Evolutionary conservation across 2,888 invertebrate genomes (phyloP).

Genomic region (Prostheceraeus crozeri): DNA sequence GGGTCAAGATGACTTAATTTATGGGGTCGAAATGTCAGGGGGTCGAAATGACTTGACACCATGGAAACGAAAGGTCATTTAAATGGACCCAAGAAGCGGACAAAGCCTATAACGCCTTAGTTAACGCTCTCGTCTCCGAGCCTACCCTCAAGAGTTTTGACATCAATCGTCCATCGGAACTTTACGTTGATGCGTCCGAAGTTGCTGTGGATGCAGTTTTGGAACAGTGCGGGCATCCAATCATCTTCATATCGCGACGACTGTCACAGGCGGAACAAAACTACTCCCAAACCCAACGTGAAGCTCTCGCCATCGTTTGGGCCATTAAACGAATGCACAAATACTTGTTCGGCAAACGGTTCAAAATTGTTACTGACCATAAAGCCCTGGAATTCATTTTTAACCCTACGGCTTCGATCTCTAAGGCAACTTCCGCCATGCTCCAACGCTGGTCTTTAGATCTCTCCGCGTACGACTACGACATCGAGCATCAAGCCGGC

Average conservation of each 20-base stretch:
- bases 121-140: not conserved
- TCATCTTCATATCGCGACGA: not conserved
- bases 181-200: not conserved
- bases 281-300: not conserved
- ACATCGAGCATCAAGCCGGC: constrained; percentile 1
- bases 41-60: too few relatives aligned
- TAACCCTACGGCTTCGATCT: not conserved
- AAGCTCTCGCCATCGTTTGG: constrained; percentile 21
- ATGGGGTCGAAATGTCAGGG: too few relatives aligned
- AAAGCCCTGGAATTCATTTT: constrained; percentile 5
- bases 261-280: not conserved
- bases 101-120: not conserved
- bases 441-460: constrained; percentile 24
- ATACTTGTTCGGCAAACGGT: not conserved
- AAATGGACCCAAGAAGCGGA: not conserved
- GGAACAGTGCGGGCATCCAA: not conserved
- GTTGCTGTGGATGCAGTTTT: not conserved
- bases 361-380: not conserved
- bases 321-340: constrained; percentile 16
- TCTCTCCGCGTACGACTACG: not conserved
- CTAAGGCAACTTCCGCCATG: constrained; percentile 11
- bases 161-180: not conserved
- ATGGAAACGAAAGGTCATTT: not conserved
- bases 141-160: not conserved
- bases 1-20: too few relatives aligned